These are phyloP conservation scores for Bostrychus sinensis DNA, from an alignment of 2,113 vertebrate genomes.

Conservation along the genomic window DNA sequence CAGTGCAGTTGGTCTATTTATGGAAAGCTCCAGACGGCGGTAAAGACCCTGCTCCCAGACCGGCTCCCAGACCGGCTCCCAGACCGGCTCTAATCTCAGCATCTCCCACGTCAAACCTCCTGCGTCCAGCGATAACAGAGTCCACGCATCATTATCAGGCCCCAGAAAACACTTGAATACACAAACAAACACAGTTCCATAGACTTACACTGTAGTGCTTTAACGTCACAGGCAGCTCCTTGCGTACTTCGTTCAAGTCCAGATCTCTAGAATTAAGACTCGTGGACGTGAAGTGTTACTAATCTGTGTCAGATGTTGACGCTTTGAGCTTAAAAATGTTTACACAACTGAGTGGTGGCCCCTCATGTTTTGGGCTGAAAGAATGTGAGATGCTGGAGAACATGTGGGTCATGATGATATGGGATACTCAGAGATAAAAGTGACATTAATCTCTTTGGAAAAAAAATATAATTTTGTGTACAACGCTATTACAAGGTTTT, in stretches of 20 bases:
- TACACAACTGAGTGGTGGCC: too few species aligned
- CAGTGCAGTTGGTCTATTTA: constrained; percentile 40
- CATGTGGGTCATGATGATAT: too few species aligned
- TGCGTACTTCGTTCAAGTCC: constrained; percentile 12
- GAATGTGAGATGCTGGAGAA: too few species aligned
- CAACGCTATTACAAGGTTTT: too few species aligned
- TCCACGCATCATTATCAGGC: constrained; percentile 14
- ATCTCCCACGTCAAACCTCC: constrained; percentile 4
- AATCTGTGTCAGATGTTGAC: constrained; percentile 14
- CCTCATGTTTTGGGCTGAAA: too few species aligned
- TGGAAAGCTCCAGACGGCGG: constrained; percentile 30
- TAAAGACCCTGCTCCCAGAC: constrained; percentile 21
- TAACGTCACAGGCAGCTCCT: constrained; percentile 9
- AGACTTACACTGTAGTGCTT: constrained; percentile 7
- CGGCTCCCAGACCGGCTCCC: too few species aligned
- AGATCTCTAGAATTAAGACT: constrained; percentile 22
- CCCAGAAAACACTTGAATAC: constrained; percentile 1
- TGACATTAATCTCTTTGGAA: too few species aligned
- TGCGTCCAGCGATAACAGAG: constrained; percentile 28
- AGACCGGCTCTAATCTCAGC: constrained; percentile 13
- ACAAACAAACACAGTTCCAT: too few species aligned
- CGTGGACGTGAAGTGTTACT: constrained; percentile 20
- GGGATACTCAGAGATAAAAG: too few species aligned
- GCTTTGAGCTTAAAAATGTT: too few species aligned
- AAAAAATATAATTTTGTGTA: too few species aligned